A percentile compares a stretch with the other conserved stretches of the same genome.
Evolutionary conservation across 2,797 vertebrate genomes (phyloP).

Genomic region (Premnoplex brunnescens): DNA sequence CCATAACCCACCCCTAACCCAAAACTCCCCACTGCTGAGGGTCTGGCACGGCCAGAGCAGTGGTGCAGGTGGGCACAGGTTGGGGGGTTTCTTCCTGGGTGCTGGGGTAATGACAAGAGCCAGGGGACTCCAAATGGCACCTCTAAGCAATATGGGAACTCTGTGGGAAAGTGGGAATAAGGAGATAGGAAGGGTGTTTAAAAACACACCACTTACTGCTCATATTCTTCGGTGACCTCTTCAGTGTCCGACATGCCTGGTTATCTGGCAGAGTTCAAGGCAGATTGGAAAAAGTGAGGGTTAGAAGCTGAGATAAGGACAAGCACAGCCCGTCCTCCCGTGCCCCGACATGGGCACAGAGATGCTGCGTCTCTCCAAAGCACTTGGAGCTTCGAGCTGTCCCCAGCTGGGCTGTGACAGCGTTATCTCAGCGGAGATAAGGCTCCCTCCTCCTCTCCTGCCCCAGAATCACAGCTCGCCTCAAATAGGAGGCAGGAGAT

Average conservation of each 20-base stretch:
- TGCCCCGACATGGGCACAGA: neutral
- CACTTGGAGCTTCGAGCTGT: neutral
- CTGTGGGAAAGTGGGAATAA: neutral
- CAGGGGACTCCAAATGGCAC: rapidly evolving
- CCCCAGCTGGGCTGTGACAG: neutral
- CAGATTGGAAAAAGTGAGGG: neutral
- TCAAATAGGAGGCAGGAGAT: slow-evolving; percentile 37
- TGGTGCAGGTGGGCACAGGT: neutral
- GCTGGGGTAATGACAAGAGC: neutral
- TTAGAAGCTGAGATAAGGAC: slow-evolving; percentile 18
- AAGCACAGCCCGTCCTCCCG: neutral
- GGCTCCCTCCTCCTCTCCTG: neutral
- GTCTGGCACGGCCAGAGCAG: neutral
- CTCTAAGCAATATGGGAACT: neutral
- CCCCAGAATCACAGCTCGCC: neutral
- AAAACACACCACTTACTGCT: slow-evolving; percentile 80
- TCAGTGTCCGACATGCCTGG: slow-evolving; percentile 88
- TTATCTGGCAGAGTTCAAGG: slow-evolving; percentile 19
- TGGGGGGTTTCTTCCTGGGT: neutral
- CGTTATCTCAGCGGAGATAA: neutral
- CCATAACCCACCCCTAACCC: too few species aligned
- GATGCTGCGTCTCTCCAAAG: neutral
- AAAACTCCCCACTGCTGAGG: neutral
- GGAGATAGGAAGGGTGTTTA: neutral
- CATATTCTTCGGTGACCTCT: slow-evolving; percentile 84